Conservation (phyloP, 92 coral and sea anemone genomes). For the Parazoanthus swiftii region DNA sequence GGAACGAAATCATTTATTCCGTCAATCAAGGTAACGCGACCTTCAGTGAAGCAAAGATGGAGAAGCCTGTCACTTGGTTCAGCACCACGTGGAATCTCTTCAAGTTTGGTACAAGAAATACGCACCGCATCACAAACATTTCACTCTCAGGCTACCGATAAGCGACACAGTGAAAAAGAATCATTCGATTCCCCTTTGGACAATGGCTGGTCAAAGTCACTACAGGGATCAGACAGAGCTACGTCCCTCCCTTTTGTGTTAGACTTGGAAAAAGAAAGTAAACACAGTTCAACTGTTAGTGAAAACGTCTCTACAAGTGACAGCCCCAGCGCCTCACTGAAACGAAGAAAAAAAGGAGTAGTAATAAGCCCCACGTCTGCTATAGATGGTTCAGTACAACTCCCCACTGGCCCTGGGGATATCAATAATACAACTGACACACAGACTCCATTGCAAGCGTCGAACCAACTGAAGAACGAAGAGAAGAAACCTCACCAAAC, state of each 20-base stretch:
- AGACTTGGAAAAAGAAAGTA: background rate
- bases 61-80: slow-evolving; percentile 7
- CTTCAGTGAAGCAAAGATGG: background rate
- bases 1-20: background rate
- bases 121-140: background rate
- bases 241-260: background rate
- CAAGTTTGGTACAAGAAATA: background rate
- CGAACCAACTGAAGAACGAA: background rate
- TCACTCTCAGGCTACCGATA: background rate
- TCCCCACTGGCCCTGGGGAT: background rate
- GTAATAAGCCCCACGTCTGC: background rate
- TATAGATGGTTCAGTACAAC: background rate
- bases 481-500: background rate
- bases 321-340: background rate
- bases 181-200: background rate
- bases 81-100: background rate
- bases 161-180: background rate
- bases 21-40: background rate
- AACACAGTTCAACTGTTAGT: background rate
- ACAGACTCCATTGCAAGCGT: background rate
- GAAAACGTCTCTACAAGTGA: background rate
- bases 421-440: background rate
- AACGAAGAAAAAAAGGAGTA: slow-evolving; percentile 1
- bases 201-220: background rate
- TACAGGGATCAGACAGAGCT: background rate